Evolutionary conservation across 2,113 vertebrate species (phyloP).

Genomic region (Cebus imitator): DNA sequence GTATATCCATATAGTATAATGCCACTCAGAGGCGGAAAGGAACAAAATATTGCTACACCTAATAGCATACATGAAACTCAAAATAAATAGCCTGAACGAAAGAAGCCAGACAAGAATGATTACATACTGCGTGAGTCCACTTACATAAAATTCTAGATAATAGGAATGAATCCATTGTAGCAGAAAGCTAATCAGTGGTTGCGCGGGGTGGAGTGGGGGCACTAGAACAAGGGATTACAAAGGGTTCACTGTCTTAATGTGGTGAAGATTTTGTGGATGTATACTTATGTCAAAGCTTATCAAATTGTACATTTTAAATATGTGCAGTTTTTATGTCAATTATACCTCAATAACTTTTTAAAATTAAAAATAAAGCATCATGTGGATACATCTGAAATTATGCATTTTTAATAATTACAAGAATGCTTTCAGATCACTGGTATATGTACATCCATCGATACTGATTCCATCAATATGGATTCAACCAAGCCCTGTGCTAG

Average conservation of each 20-base stretch:
- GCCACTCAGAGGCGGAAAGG: not conserved
- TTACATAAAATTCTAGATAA: not conserved
- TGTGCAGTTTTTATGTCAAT: not conserved
- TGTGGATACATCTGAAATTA: not conserved
- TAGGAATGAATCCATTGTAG: not conserved
- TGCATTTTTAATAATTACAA: not conserved
- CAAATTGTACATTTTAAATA: not conserved
- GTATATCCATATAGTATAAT: not conserved
- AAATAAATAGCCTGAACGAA: not conserved
- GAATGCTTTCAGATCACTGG: not conserved
- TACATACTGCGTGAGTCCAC: not conserved
- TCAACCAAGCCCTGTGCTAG: not conserved
- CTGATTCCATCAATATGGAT: not conserved
- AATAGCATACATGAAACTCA: not conserved
- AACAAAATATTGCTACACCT: not conserved
- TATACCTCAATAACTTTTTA: not conserved
- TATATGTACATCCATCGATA: not conserved
- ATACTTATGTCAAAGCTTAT: not conserved
- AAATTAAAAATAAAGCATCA: not conserved
- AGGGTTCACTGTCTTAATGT: not conserved
- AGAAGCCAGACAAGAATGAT: not conserved
- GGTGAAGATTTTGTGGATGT: not conserved
- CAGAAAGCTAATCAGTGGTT: not conserved
- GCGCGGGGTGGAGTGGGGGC: rapidly evolving
- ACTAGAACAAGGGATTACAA: no score